Evolutionary conservation across 2,113 vertebrate species (phyloP).

Genomic region (Callipepla californica): DNA sequence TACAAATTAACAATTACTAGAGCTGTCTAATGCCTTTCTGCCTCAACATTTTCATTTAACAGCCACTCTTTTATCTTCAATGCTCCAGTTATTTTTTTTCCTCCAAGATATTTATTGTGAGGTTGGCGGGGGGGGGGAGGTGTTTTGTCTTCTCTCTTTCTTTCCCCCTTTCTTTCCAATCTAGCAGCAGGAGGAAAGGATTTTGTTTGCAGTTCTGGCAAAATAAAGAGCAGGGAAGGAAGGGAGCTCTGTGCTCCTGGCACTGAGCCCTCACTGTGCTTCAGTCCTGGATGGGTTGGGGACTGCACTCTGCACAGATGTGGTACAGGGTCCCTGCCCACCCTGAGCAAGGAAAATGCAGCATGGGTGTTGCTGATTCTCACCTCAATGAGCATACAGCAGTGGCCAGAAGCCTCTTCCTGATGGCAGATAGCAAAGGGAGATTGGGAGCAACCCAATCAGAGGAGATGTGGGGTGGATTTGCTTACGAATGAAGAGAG

Average conservation of each 20-base stretch:
- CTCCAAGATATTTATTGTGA: conserved; percentile 53
- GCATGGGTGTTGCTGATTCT: background rate
- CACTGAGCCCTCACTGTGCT: background rate
- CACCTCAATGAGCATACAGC: rapidly evolving
- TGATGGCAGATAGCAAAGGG: background rate
- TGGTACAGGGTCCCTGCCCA: background rate
- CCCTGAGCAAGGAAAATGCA: background rate
- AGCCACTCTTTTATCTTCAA: conserved; percentile 56
- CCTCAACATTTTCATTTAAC: conserved; percentile 66
- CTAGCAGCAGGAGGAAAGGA: conserved; percentile 30
- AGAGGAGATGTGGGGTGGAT: background rate
- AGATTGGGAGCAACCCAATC: background rate
- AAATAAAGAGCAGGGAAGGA: background rate
- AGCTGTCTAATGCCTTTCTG: conserved; percentile 67
- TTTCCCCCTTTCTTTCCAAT: background rate
- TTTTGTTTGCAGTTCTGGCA: conserved; percentile 2
- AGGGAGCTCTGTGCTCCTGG: background rate
- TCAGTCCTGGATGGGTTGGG: background rate
- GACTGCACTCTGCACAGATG: background rate
- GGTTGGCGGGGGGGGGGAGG: background rate
- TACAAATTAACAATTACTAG: conserved; percentile 74
- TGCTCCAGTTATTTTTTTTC: conserved; percentile 41
- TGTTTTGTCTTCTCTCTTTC: background rate
- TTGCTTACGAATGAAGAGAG: background rate
- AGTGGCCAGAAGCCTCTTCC: background rate